Percentiles rank a stretch among this genome's conserved stretches.
Conservation (phyloP, 2,797 vertebrate genomes). For the Paratrypauchen microcephalus region DNA sequence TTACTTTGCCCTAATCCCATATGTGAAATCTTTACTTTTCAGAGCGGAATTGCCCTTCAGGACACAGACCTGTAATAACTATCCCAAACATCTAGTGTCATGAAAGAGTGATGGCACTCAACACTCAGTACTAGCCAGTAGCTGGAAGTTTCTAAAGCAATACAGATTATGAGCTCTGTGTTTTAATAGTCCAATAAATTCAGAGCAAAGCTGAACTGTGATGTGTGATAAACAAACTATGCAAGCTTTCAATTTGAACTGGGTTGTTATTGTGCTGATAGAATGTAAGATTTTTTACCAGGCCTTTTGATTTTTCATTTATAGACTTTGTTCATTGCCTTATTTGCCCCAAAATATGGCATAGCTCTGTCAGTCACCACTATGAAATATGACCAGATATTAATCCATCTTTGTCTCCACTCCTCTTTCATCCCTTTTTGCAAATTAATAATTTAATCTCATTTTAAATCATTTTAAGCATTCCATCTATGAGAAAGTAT, state of each 20-base stretch:
- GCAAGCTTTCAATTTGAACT: background rate
- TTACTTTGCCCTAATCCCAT: slow-evolving; percentile 9
- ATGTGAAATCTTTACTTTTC: slow-evolving; percentile 1
- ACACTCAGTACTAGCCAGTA: background rate
- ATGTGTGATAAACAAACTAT: background rate
- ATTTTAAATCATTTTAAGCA: slow-evolving; percentile 65
- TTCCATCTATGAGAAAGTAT: slow-evolving; percentile 52
- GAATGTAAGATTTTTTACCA: background rate
- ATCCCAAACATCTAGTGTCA: background rate
- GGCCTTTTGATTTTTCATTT: background rate
- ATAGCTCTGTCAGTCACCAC: background rate
- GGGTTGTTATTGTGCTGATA: background rate
- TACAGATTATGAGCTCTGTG: background rate
- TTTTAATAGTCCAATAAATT: too few species aligned
- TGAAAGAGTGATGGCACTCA: background rate
- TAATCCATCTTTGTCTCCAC: slow-evolving; percentile 14
- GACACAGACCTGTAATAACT: slow-evolving; percentile 28
- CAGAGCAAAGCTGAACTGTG: too few species aligned
- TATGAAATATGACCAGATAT: background rate
- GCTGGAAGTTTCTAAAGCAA: background rate
- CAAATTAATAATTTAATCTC: slow-evolving; percentile 70
- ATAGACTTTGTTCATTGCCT: background rate
- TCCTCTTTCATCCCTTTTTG: slow-evolving; percentile 23
- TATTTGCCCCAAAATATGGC: background rate
- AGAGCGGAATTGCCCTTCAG: slow-evolving; percentile 9